Evolutionary conservation across 2,113 vertebrate genomes (phyloP).

Genomic region (Aramus guarauna): DNA sequence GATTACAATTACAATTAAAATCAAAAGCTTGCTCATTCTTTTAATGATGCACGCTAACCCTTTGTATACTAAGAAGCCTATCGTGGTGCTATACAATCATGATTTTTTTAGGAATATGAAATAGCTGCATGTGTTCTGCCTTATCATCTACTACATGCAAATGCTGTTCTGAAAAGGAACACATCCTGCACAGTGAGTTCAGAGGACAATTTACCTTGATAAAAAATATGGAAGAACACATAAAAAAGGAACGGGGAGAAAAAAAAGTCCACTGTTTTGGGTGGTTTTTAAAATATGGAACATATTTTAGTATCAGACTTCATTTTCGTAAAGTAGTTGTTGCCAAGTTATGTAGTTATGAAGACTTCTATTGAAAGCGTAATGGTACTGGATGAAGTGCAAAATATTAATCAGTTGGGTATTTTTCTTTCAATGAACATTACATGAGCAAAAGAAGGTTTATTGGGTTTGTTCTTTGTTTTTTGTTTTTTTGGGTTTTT

Average conservation of each 20-base stretch:
- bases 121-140: neutral
- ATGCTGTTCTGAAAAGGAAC: neutral
- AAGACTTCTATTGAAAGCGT: neutral
- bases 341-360: neutral
- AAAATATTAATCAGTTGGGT: neutral
- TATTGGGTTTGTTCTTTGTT: neutral
- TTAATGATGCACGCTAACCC: conserved; percentile 73
- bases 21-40: conserved; percentile 80
- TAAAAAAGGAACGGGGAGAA: neutral
- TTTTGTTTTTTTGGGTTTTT: neutral
- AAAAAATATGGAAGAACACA: neutral
- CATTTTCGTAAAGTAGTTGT: neutral
- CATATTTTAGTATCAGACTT: neutral
- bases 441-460: neutral
- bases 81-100: neutral
- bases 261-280: neutral
- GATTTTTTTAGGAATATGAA: neutral
- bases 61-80: conserved; percentile 70
- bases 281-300: neutral
- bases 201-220: neutral
- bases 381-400: neutral
- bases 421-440: neutral
- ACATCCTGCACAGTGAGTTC: neutral
- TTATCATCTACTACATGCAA: neutral
- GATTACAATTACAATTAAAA: conserved; percentile 92